A percentile compares a stretch with the other conserved stretches of the same genome.
Evolutionary conservation across 2,888 invertebrate species (phyloP).

Genomic region (Beris morrisii): DNA sequence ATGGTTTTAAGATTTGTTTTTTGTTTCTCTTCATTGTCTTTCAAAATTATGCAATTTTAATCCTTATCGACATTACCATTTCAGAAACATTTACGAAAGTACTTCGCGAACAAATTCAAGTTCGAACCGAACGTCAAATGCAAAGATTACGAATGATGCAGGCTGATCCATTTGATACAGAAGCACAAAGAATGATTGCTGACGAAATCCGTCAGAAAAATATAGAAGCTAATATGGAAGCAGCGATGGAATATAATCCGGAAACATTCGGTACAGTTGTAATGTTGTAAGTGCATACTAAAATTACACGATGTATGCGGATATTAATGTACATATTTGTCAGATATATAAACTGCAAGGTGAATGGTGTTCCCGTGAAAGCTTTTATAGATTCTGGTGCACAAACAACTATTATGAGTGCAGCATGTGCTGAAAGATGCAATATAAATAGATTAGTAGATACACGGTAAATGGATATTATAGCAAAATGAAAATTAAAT

Average conservation of each 20-base stretch:
- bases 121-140: conserved; percentile 78
- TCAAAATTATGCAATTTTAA: background rate
- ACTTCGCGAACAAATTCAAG: conserved; percentile 78
- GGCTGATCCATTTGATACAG: conserved; percentile 94
- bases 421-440: conserved; percentile 91
- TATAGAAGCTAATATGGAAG: conserved; percentile 97
- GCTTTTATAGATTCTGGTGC: conserved; percentile 98
- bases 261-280: conserved; percentile 97
- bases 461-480: conserved; percentile 59
- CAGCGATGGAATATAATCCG: conserved; percentile 97
- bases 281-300: conserved; percentile 69
- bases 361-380: conserved; percentile 95
- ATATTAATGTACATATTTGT: background rate
- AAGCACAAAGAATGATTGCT: conserved; percentile 91
- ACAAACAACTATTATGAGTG: conserved; percentile 98
- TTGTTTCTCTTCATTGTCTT: no score
- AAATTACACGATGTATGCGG: background rate
- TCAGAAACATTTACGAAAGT: conserved; percentile 77
- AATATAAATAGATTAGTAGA: conserved; percentile 89
- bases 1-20: no score
- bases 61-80: conserved; percentile 41
- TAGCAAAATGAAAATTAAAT: background rate
- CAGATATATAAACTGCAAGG: conserved; percentile 89
- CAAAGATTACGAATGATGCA: conserved; percentile 85
- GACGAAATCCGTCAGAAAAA: conserved; percentile 95